These are phyloP conservation scores for Pelochelys cantorii DNA, from an alignment of 2,797 vertebrate genomes.

Conservation along the genomic window DNA sequence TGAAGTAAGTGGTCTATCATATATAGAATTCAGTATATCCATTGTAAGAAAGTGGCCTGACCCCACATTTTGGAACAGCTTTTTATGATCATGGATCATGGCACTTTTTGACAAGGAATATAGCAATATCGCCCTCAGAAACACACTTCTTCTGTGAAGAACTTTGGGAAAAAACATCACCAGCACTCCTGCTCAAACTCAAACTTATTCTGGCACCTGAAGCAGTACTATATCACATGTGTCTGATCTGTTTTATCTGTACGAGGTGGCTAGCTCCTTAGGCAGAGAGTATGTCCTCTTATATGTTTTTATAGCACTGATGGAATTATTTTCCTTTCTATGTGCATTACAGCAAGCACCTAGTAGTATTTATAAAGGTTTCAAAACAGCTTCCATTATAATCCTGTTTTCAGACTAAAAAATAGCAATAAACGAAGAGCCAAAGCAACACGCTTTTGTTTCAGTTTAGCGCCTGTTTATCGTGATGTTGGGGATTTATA, in stretches of 20 bases:
- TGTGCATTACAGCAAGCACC: background rate
- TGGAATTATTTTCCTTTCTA: background rate
- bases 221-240: conserved; percentile 8
- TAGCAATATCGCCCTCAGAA: background rate
- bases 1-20: background rate
- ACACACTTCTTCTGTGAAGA: background rate
- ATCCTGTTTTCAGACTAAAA: background rate
- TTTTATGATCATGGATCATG: background rate
- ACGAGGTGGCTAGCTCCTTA: background rate
- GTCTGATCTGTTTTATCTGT: conserved; percentile 24
- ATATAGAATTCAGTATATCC: background rate
- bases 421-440: background rate
- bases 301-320: background rate
- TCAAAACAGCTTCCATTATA: background rate
- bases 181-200: background rate
- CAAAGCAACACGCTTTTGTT: conserved; percentile 10
- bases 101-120: conserved; percentile 2
- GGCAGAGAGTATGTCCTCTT: background rate
- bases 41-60: background rate
- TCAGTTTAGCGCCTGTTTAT: conserved; percentile 1
- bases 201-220: conserved; percentile 19
- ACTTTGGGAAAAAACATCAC: background rate
- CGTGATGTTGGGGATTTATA: conserved; percentile 40
- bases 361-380: background rate
- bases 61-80: background rate